phyloP scores from a whole-genome alignment of 2,113 vertebrate genomes.

The Turdus rufiventris region DNA sequence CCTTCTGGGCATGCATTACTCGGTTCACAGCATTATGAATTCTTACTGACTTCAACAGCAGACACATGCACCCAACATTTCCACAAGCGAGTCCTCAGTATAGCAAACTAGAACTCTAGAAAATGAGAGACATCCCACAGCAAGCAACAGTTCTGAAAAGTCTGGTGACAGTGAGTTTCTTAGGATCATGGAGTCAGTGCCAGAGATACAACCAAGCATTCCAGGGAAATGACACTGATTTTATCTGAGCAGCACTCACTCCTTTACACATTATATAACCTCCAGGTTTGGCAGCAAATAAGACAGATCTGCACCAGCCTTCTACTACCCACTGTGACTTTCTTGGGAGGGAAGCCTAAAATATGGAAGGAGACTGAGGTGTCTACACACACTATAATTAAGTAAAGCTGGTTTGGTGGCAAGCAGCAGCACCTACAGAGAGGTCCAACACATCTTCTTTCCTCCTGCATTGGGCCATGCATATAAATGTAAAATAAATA shows the following conservation, averaged over 20 bases:
- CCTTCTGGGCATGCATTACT: neutral
- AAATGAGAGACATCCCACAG: neutral
- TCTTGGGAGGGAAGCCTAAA: neutral
- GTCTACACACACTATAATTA: neutral
- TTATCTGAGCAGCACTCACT: neutral
- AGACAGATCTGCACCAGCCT: neutral
- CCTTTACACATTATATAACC: neutral
- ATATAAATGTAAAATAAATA: neutral
- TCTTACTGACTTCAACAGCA: neutral
- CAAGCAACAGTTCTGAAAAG: neutral
- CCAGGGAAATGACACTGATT: neutral
- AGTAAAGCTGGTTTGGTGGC: neutral
- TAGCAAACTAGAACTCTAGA: neutral
- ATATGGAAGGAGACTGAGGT: neutral
- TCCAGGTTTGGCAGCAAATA: neutral
- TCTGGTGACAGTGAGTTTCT: neutral
- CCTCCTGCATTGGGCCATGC: neutral
- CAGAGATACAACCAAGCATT: neutral
- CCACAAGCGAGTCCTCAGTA: neutral
- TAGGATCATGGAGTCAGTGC: neutral
- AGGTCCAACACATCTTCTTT: neutral
- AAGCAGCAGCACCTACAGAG: neutral
- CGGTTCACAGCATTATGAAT: neutral
- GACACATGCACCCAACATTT: neutral
- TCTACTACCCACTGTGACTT: neutral